Percentiles rank a stretch among this genome's conserved stretches.
Evolutionary conservation across 2,797 vertebrate species (phyloP).

Genomic region (Prunella strophiata): DNA sequence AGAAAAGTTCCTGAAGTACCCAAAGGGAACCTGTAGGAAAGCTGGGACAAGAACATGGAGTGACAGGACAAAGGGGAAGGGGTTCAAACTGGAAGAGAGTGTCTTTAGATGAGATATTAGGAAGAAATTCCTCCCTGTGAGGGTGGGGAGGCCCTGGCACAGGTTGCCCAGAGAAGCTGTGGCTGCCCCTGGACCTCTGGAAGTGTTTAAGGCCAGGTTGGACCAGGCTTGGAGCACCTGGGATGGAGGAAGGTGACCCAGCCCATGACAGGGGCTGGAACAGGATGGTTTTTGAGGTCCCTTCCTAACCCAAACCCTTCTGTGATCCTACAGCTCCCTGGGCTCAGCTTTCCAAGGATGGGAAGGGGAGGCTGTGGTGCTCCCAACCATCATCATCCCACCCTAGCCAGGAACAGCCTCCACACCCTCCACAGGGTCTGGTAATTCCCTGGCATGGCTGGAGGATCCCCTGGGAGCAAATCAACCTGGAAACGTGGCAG

Average conservation of each 20-base stretch:
- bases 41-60: neutral
- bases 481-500: neutral
- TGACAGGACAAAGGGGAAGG: neutral
- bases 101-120: neutral
- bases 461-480: neutral
- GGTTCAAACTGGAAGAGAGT: neutral
- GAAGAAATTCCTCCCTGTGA: neutral
- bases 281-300: rapidly evolving
- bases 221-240: rapidly evolving
- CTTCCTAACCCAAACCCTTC: neutral
- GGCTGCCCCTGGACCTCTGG: neutral
- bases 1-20: neutral
- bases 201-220: neutral
- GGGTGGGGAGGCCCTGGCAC: rapidly evolving
- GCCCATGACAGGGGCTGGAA: neutral
- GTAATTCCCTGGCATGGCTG: rapidly evolving
- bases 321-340: neutral
- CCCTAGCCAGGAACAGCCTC: neutral
- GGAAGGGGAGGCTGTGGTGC: neutral
- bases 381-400: neutral
- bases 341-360: neutral
- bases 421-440: neutral
- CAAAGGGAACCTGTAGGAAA: neutral
- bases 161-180: neutral
- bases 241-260: neutral